Conservation (phyloP, 2,113 vertebrate genomes). For the Oreochromis aureus region DNA sequence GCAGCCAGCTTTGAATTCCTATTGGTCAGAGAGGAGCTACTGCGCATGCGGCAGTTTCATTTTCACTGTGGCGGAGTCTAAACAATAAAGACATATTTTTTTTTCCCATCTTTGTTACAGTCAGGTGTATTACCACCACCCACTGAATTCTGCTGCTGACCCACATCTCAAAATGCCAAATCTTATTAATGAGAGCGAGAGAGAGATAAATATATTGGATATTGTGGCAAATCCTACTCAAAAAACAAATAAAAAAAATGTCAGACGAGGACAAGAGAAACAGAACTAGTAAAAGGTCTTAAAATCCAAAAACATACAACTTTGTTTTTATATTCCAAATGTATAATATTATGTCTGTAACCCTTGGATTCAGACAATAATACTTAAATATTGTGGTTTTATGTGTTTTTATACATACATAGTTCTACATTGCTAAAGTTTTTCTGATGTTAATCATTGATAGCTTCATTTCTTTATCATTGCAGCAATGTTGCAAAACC, state of each 20-base stretch:
- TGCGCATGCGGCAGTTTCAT: rapidly evolving
- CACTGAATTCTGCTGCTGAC: not conserved
- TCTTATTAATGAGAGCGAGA: not conserved
- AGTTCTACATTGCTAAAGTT: not conserved
- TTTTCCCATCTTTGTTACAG: not conserved
- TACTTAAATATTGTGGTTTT: no score
- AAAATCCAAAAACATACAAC: no score
- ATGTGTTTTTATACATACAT: not conserved
- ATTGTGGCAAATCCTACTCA: not conserved
- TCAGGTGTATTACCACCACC: rapidly evolving
- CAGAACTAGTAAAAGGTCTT: not conserved
- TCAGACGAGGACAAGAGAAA: not conserved
- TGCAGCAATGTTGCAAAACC: not conserved
- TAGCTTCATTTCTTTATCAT: not conserved
- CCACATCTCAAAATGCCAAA: rapidly evolving
- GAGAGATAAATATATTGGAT: not conserved
- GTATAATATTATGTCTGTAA: not conserved
- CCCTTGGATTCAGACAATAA: rapidly evolving
- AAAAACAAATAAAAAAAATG: rapidly evolving
- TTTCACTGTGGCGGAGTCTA: rapidly evolving
- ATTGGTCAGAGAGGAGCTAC: not conserved
- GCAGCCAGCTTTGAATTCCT: not conserved
- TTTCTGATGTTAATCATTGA: rapidly evolving
- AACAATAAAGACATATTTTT: rapidly evolving
- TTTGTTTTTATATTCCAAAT: not conserved